Percentiles rank a stretch among this genome's conserved stretches.
Conservation (phyloP, 92 coral and sea anemone genomes). For the Phymanthus crucifer region DNA sequence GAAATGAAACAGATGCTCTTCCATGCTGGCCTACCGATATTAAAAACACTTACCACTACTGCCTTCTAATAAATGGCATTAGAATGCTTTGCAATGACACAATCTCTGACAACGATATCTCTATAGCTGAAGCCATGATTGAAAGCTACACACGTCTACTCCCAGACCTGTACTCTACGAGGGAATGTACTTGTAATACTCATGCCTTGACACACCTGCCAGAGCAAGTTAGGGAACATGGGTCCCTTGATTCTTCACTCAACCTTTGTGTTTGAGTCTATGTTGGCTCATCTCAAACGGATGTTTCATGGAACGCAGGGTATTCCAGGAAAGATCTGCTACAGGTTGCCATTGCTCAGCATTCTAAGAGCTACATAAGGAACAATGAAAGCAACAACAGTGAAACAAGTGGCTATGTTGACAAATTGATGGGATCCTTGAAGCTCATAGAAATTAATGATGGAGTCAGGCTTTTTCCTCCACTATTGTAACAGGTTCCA, state of each 20-base stretch:
- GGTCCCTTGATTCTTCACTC: slow-evolving; percentile 65
- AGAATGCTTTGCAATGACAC: slow-evolving; percentile 56
- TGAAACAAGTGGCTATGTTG: slow-evolving; percentile 36
- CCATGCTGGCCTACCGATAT: slow-evolving; percentile 64
- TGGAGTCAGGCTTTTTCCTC: slow-evolving; percentile 45
- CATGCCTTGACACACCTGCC: slow-evolving; percentile 61
- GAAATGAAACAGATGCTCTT: too few relatives aligned
- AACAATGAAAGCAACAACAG: slow-evolving; percentile 29
- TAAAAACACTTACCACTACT: slow-evolving; percentile 54
- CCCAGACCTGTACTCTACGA: slow-evolving; percentile 43
- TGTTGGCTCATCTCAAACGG: slow-evolving; percentile 67
- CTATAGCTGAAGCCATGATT: slow-evolving; percentile 68
- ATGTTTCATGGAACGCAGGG: slow-evolving; percentile 73
- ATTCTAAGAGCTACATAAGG: slow-evolving; percentile 17
- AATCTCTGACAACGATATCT: slow-evolving; percentile 51
- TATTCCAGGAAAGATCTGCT: slow-evolving; percentile 63
- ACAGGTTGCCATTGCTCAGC: slow-evolving; percentile 59
- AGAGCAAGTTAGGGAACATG: slow-evolving; percentile 65
- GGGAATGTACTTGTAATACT: slow-evolving; percentile 58
- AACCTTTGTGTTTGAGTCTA: slow-evolving; percentile 68
- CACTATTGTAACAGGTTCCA: slow-evolving; percentile 37
- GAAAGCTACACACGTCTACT: slow-evolving; percentile 47
- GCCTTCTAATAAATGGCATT: slow-evolving; percentile 58
- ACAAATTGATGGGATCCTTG: slow-evolving; percentile 11
- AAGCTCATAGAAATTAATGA: slow-evolving; percentile 38